Evolutionary conservation across 2,113 vertebrate genomes (phyloP), one percentile per base, ranked within the genome.

Genomic region (Corythornis madagascariensis): DNA sequence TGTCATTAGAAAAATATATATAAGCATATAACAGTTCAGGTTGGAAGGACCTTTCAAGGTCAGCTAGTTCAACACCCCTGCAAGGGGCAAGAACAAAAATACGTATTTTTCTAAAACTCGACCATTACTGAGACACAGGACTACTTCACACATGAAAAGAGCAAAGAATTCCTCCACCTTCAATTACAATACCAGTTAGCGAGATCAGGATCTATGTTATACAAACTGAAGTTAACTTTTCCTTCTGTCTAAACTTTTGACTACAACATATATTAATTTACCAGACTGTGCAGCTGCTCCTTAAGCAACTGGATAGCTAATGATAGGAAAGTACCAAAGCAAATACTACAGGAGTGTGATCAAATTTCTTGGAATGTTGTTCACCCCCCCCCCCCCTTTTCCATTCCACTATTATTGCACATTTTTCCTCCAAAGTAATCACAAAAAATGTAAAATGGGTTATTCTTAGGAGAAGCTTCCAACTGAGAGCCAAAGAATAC

Each of bases 221-320:
- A 95, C 92, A 92, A 97, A 93, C 81, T 47, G 60, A 50, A 92
- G 52, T 31, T 73, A 76, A 96, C 94, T 93, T 94, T 79, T 71
- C 90, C 78, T 89, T 72, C 66, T 86, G 94, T 79, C 94, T 88
- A 35, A 95, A 95, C 82, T 89, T 92, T 84, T 95, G 86, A 86
- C 70, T 89, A 92, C 88, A 97, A 93, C 86, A 75, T 91, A 59
- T 90, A 96, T 96, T 92, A 73, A 89, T 95, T 77, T 94, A 81
- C 89, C 96, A 96, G 96, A 92, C 92, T 22, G 15, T 60, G 93
- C 97, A 97, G 96, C 97, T 97, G 96, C 95, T 93, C 75, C 89
- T 93, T 25, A 83, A 88, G 70, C 94, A 96, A 94, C 72, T 74
- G 92, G 89, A 91, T 4, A 77, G 91, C 91, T 87, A 94, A 95